Percentiles rank a stretch among this genome's conserved stretches.
These are phyloP conservation scores for Siderastrea radians DNA, from an alignment of 92 coral and sea anemone species.

Conservation along the genomic window DNA sequence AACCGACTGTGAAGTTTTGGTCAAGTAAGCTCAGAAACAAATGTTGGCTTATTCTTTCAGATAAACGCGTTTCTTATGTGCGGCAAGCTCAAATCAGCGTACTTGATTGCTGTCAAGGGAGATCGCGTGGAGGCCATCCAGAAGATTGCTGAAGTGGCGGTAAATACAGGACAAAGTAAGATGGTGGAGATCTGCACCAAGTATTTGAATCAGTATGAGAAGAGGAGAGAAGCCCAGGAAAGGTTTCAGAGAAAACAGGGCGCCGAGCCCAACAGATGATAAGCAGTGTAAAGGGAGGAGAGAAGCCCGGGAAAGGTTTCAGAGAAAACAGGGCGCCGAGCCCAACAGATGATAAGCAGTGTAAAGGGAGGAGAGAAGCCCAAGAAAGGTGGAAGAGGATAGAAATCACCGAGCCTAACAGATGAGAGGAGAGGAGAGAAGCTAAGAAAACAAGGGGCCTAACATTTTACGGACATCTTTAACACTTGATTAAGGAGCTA, in stretches of 20 bases:
- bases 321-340: not conserved
- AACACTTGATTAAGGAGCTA: too few species aligned
- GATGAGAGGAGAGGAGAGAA: too few species aligned
- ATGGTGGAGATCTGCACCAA: slow-evolving; percentile 88
- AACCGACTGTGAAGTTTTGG: not conserved
- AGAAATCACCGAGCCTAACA: not conserved
- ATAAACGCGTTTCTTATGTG: slow-evolving; percentile 87
- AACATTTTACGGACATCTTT: not conserved
- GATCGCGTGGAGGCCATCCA: slow-evolving; percentile 86
- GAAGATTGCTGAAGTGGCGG: slow-evolving; percentile 87
- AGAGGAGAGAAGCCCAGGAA: slow-evolving; percentile 52
- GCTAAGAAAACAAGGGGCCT: not conserved
- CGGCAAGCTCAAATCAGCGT: slow-evolving; percentile 95
- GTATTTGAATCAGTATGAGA: slow-evolving; percentile 84
- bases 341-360: not conserved
- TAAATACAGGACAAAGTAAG: slow-evolving; percentile 87
- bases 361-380: not conserved
- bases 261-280: slow-evolving; percentile 9
- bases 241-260: slow-evolving; percentile 21
- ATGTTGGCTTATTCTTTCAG: slow-evolving; percentile 38
- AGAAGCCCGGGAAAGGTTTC: not conserved
- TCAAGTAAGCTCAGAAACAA: not conserved
- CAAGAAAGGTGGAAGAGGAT: not conserved
- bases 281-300: not conserved
- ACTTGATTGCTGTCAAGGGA: slow-evolving; percentile 90